Percentiles rank a stretch among this genome's conserved stretches.
Evolutionary conservation across 2,888 invertebrate genomes (phyloP).

Genomic region (Hyppa rectilinea): DNA sequence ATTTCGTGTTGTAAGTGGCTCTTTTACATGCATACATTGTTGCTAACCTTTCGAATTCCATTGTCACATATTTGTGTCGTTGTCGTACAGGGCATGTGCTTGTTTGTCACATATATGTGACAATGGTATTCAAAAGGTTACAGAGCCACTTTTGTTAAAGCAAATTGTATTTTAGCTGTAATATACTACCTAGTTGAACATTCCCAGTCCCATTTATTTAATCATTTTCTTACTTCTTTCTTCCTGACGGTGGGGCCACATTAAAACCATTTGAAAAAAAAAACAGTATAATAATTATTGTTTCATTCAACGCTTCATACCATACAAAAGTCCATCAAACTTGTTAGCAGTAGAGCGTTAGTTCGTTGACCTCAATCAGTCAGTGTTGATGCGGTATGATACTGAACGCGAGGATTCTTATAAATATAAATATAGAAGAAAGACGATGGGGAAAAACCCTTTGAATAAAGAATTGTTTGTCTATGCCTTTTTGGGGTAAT

Average conservation of each 20-base stretch:
- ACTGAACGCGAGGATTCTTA: slow-evolving; percentile 13
- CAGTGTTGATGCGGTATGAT: slow-evolving; percentile 21
- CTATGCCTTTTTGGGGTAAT: background rate
- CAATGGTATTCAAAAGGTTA: no score
- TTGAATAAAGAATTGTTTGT: background rate
- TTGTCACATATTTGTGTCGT: no score
- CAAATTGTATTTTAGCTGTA: background rate
- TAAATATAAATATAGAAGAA: slow-evolving; percentile 4
- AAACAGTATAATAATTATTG: background rate
- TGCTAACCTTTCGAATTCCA: no score
- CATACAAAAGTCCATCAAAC: slow-evolving; percentile 1
- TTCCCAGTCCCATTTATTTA: slow-evolving; percentile 27
- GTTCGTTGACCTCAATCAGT: slow-evolving; percentile 31
- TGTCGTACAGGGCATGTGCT: no score
- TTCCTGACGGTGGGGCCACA: slow-evolving; percentile 63
- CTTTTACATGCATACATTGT: no score
- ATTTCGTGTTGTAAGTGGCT: no score
- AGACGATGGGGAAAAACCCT: background rate
- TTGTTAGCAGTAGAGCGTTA: slow-evolving; percentile 14
- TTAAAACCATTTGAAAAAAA: background rate
- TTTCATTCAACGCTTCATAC: slow-evolving; percentile 8
- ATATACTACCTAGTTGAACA: background rate
- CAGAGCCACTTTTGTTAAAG: background rate
- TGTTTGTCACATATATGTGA: no score
- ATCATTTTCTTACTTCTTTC: slow-evolving; percentile 59